Evolutionary conservation across 2,888 invertebrate genomes (phyloP), one percentile per base, ranked within the genome.

Genomic region (Sipunculus nudus): DNA sequence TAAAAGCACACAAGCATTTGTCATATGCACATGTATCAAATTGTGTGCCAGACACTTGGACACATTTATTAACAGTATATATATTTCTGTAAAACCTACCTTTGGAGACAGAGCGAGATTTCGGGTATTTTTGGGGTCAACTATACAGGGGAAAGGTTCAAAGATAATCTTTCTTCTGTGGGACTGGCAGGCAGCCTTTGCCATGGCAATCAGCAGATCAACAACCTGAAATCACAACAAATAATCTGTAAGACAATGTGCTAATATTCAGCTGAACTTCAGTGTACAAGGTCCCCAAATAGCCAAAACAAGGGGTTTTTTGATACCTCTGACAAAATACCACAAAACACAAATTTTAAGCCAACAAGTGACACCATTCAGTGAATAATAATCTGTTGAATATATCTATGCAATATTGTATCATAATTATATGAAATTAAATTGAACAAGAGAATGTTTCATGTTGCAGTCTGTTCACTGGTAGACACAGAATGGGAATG

Each of bases 141-240:
- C 76, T 21, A 80, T 67, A 0, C 77, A 76, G 10, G 80, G 80
- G 59, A 67, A 80, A 0, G 80, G 79, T 28, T 75, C 74, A 66
- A 80, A 77, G 45, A 80, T 78, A 8, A 71, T 55, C 0, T 68
- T 61, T 28, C 68, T 68, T 19, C 79, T 61, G 29, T 21, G n/a
- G 3, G 77, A 77, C 45, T 43, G 61, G 50, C 72, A 70, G 0
- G 79, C 80, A 13, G 77, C 71, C 29, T 61, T 68, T 41, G 79
- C 75, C 77, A 80, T 77, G 46, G 74, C 69, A 23, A 80, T 70
- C 26, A 80, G 68, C 28, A 80, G 68, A 46, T 78, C 77, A 21
- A 80, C 77, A 21, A 80, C 79, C 77, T 77, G 56, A 6, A 63
- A 59, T n/a, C n/a, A n/a, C n/a, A 38, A 23, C 21, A 23, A 2